A percentile compares a stretch with the other conserved stretches of the same genome.
Evolutionary conservation across 2,113 vertebrate genomes (phyloP).

Genomic region (Corythaixoides concolor): DNA sequence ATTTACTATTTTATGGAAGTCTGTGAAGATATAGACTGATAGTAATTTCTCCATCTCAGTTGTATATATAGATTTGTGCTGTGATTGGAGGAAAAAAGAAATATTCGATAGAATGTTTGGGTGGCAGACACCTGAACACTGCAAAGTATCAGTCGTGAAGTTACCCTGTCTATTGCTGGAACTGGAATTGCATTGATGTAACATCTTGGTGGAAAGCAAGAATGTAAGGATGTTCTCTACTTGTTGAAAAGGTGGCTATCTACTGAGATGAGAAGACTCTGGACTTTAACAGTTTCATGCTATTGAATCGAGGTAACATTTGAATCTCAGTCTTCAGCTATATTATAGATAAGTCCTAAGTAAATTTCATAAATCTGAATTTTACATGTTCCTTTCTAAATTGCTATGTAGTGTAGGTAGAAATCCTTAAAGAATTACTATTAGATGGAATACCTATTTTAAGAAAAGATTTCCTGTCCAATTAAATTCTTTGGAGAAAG

Average conservation of each 20-base stretch:
- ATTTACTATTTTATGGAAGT: neutral
- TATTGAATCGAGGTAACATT: neutral
- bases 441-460: neutral
- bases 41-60: neutral
- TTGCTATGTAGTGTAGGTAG: neutral
- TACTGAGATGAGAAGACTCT: neutral
- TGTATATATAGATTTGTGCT: neutral
- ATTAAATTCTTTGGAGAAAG: neutral
- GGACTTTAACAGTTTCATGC: neutral
- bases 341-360: neutral
- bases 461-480: neutral
- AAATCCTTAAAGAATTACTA: neutral
- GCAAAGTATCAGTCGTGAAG: neutral
- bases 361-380: neutral
- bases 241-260: neutral
- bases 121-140: neutral
- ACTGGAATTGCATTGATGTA: neutral
- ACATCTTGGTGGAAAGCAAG: neutral
- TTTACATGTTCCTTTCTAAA: neutral
- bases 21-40: neutral
- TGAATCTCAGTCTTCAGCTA: neutral
- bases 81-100: neutral
- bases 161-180: neutral
- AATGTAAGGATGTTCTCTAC: neutral
- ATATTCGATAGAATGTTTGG: neutral